Evolutionary conservation across 2,113 vertebrate species (phyloP), one percentile per base, ranked within the genome.

Genomic region (Galeopterus variegatus): DNA sequence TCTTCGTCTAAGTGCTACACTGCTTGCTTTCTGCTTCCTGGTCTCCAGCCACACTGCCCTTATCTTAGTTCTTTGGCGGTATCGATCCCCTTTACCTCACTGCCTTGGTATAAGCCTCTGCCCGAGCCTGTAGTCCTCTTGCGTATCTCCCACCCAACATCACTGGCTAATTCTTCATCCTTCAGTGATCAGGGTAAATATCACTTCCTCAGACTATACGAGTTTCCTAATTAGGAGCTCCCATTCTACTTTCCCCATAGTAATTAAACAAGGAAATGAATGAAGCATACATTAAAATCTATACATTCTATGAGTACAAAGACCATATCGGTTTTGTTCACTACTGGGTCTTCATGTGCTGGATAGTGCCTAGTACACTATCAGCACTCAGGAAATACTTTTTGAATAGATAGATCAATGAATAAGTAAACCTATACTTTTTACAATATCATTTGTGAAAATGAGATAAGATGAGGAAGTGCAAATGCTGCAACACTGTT

Each of bases 361-460:
- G 6, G 7, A 2, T 17, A 17, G 11, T 5, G 2, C 13, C 18
- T 14, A 33, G 26, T 48, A 33, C 3, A 4, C 0, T 6, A 8
- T 12, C 2, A 19, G 4, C 12, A 6, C 18, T 26, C 33, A 17
- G 4, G 6, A 5, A 84, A 50, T 45, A 45, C 21, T 64, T 60
- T 94, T 64, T 6, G 15, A 75, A 73, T 56, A 83, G 10, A 64
- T 11, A 83, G 54, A 41, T 9, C 28, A 50, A 54, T n/a, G 60
- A 52, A 26, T 50, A 79, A 77, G 33, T 23, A 72, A 50, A 33
- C 31, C 36, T 12, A 0, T n/a, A 14, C 81, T 67, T 84, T 56
- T 73, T 75, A 19, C 18, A 48, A 50, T 28, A 54, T 26, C 62
- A 17, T 82, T 77, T 86, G 36, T 83, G 64, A 54, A 85, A 79